Evolutionary conservation across 23 tunicate species (phyloP), one percentile per base, ranked within the genome.

Genomic region (Trididemnum miniatum): DNA sequence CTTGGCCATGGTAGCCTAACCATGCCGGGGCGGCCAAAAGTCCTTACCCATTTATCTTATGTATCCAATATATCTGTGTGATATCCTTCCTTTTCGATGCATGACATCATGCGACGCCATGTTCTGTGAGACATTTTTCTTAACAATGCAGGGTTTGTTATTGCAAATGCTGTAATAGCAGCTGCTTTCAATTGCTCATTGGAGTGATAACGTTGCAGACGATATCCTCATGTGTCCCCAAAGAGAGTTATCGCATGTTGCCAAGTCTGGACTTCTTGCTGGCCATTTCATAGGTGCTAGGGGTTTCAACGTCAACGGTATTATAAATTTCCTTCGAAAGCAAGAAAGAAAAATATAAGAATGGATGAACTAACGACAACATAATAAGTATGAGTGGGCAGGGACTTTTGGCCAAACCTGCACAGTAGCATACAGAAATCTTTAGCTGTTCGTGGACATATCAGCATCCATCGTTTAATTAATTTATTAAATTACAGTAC

Each of bases 81-180:
- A 37, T 67, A 12, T 67, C n/a, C 75, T 67, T 67, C 38, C 31
- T 67, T 67, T 33, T 67, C 38, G 38, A 7, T 67, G 75, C 75
- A 67, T 67, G 32, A 67, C 32, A 31, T 67, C 32, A 67, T 67
- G 75, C 38, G 38, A 67, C 75, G 75, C 75, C 75, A 67, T 67
- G 75, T 67, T 67, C 75, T 67, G 25, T 67, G 75, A 31, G 75
- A 67, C 75, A 67, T 67, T 67, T 67, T 67, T 67, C 38, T 67
- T 24, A 67, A 32, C 38, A 67, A 12, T 67, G 75, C 38, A 67
- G 18, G 37, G 38, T 37, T 67, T 67, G 4, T 12, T 67, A 38
- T 67, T 67, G 38, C 75, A 33, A 67, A 67, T 67, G 75, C 75
- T 24, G 75, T 22, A 31, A 38, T 67, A 67, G 32, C 37, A 67